Evolutionary conservation across 1,140 invertebrate species (phyloP).

Genomic region (Drosophila fuyamai): DNA sequence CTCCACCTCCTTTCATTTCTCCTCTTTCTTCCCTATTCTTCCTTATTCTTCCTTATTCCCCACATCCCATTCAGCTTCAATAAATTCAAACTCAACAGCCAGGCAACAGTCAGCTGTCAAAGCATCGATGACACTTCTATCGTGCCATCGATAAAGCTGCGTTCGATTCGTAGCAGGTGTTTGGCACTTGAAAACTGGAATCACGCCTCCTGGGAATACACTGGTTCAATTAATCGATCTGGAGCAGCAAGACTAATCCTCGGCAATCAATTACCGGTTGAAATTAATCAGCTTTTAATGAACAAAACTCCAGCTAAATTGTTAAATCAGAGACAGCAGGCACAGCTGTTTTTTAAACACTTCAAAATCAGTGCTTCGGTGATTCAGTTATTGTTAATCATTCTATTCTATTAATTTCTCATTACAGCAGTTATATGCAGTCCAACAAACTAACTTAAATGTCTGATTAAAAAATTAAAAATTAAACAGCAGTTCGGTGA

Average conservation of each 20-base stretch:
- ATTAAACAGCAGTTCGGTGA: too few species aligned
- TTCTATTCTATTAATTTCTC: too few species aligned
- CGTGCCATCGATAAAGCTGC: slow-evolving; percentile 17
- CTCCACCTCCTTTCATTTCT: background rate
- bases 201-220: slow-evolving; percentile 9
- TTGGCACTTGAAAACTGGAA: slow-evolving; percentile 3
- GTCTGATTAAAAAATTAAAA: too few species aligned
- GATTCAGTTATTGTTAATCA: too few species aligned
- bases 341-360: background rate
- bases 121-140: slow-evolving; percentile 44
- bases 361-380: too few species aligned
- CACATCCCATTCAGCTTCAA: slow-evolving; percentile 15
- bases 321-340: background rate
- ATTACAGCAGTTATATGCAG: too few species aligned
- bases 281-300: slow-evolving; percentile 3
- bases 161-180: slow-evolving; percentile 24
- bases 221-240: slow-evolving; percentile 11
- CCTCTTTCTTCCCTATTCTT: background rate
- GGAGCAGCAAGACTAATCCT: background rate
- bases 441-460: too few species aligned
- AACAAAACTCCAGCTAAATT: slow-evolving; percentile 3
- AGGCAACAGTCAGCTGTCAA: slow-evolving; percentile 51
- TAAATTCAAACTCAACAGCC: slow-evolving; percentile 53
- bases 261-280: slow-evolving; percentile 2
- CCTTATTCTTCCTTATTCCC: background rate